These are phyloP conservation scores for Polypedilum pembai DNA, from an alignment of 1,140 invertebrate genomes.

Conservation along the genomic window DNA sequence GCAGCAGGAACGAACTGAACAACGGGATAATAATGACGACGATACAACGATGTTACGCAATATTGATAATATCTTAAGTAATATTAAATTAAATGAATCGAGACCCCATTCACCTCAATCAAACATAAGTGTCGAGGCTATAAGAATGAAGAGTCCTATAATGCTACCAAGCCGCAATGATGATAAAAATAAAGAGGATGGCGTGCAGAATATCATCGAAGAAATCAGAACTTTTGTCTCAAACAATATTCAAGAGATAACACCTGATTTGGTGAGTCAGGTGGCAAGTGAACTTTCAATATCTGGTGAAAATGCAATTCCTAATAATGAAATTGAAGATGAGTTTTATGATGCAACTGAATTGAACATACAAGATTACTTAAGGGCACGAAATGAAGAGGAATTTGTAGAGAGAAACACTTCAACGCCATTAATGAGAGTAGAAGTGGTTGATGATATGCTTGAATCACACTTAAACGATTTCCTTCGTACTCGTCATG, in stretches of 20 bases:
- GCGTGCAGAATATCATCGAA: constrained; percentile 31
- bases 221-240: constrained; percentile 42
- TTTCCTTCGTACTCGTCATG: background rate
- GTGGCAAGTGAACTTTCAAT: constrained; percentile 38
- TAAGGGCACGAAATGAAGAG: constrained; percentile 21
- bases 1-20: constrained; percentile 28
- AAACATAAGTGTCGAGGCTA: constrained; percentile 36
- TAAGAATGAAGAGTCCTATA: constrained; percentile 41
- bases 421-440: constrained; percentile 9
- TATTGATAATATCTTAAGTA: constrained; percentile 40
- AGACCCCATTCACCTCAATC: constrained; percentile 26
- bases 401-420: background rate
- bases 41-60: constrained; percentile 39
- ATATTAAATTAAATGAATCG: constrained; percentile 25
- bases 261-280: constrained; percentile 42
- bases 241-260: constrained; percentile 43
- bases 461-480: background rate
- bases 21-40: constrained; percentile 36
- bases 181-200: background rate
- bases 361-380: constrained; percentile 31
- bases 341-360: constrained; percentile 30
- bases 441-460: background rate
- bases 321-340: constrained; percentile 16
- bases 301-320: too few relatives aligned
- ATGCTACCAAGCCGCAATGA: constrained; percentile 41